phyloP scores from a whole-genome alignment of 2,797 vertebrate genomes.

The Anguilla marmorata region DNA sequence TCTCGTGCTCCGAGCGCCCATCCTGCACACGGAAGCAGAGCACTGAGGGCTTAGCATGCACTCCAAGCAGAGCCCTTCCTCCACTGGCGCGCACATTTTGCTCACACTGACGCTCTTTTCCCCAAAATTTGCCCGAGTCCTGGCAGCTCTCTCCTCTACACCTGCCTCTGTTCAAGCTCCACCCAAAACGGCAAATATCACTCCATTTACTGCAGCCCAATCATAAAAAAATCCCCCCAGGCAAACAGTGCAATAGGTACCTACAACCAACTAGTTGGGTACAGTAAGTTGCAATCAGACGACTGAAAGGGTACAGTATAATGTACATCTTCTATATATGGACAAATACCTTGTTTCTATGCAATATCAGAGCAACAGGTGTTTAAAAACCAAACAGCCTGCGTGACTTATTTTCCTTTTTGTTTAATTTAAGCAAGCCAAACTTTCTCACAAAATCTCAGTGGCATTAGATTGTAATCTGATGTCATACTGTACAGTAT shows the following conservation, averaged over 20 bases:
- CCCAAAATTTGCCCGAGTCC: not conserved
- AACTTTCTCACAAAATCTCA: not conserved
- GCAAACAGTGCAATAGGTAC: too few relatives aligned
- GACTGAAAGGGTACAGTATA: too few relatives aligned
- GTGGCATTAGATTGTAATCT: not conserved
- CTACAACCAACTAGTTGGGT: too few relatives aligned
- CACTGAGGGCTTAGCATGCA: not conserved
- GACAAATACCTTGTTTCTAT: too few relatives aligned
- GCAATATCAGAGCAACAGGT: too few relatives aligned
- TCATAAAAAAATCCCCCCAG: too few relatives aligned
- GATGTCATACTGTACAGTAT: not conserved
- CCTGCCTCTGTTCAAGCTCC: not conserved
- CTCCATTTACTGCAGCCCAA: too few relatives aligned
- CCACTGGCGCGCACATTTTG: not conserved
- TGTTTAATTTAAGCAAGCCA: not conserved
- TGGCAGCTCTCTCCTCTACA: not conserved
- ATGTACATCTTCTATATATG: too few relatives aligned
- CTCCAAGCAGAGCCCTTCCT: not conserved
- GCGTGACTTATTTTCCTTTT: not conserved
- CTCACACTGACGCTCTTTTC: not conserved
- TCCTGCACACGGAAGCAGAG: slow-evolving; percentile 70
- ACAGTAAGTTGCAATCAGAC: too few relatives aligned
- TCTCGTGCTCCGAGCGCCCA: slow-evolving; percentile 90
- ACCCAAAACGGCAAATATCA: not conserved
- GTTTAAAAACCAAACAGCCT: too few relatives aligned